A percentile compares a stretch with the other conserved stretches of the same genome.
Conservation (phyloP, 2,797 vertebrate species). For the Molossus molossus region DNA sequence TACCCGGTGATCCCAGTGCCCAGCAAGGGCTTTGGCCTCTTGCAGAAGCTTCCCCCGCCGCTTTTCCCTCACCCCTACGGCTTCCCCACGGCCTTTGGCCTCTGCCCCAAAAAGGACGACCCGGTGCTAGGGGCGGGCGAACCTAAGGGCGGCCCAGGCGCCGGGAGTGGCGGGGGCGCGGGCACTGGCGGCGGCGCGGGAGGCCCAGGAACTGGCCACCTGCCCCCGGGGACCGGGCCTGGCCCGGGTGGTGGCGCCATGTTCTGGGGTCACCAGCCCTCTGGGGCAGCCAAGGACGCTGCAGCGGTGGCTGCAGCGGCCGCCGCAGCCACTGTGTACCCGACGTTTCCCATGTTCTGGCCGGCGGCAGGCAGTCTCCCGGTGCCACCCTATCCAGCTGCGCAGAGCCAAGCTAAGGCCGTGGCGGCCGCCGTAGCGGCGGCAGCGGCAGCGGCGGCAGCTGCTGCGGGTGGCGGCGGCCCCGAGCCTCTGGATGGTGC, state of each 20-base stretch:
- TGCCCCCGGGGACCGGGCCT: constrained; percentile 80
- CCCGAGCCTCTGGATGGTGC: constrained; percentile 85
- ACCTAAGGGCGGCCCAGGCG: constrained; percentile 79
- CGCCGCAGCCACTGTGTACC: constrained; percentile 93
- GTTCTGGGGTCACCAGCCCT: constrained; percentile 92
- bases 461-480: constrained; percentile 84
- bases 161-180: constrained; percentile 87
- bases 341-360: constrained; percentile 97
- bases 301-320: constrained; percentile 89
- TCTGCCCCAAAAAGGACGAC: constrained; percentile 96
- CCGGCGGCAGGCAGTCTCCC: constrained; percentile 95
- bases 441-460: constrained; percentile 87
- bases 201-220: constrained; percentile 73
- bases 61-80: constrained; percentile 97
- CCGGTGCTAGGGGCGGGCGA: constrained; percentile 85
- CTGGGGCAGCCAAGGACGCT: constrained; percentile 85
- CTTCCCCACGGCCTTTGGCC: constrained; percentile 95
- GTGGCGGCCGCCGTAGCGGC: constrained; percentile 89
- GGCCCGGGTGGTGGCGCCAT: constrained; percentile 87
- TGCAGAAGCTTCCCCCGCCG: constrained; percentile 96
- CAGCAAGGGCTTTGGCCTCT: constrained; percentile 96
- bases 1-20: constrained; percentile 98
- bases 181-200: constrained; percentile 85
- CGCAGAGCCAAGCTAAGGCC: constrained; percentile 92
- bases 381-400: constrained; percentile 93